Base-by-base conservation (phyloP, 2,888 invertebrate genomes). In the Amorpha juglandis region DNA sequence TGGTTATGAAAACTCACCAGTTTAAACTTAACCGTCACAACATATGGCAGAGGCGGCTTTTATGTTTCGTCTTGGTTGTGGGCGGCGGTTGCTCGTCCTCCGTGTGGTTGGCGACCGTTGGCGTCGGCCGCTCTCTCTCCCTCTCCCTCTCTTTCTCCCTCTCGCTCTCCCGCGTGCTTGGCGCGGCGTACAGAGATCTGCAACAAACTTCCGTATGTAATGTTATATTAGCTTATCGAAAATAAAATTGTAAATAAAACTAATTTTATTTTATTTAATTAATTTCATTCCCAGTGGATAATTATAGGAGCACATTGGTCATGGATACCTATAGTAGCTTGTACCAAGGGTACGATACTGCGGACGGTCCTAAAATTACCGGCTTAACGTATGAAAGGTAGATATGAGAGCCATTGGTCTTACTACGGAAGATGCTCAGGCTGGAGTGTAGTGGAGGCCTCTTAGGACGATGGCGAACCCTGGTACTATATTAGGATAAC, bases 11-110 rank as follows among this genome's bases (percentile, higher is more conserved):
- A n/a, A 74, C 89, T 87, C 64, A 93, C 92, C 92, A 90, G 86
- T 91, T 89, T 45, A 88, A 85, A 80, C 90, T 92, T 84, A 92
- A 86, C 79, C 91, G 94, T 94, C 94, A 94, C 94, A 94, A 93
- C 87, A 94, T 86, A 63, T 92, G 92, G 79, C 93, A 94, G 38
- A 94, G 83, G 51, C 92, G 83, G 7, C 84, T 91, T 74, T 85
- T 89, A 75, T 89, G 91, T 71, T 89, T 93, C 75, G 78, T 76
- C 69, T 84, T 82, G 72, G 78, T 78, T 66, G 71, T 79, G 52
- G 64, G 73, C 16, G 75, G 78, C 11, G 77, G 67, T 19, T 66
- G 70, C 55, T 66, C 68, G 63, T 78, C 81, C 53, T 71, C 66
- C 65, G 72, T 74, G 66, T 79, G 81, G 52, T 74, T 67, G 66